Conservation (phyloP, 1,140 invertebrate genomes). For the Propsilocerus akamusi region DNA sequence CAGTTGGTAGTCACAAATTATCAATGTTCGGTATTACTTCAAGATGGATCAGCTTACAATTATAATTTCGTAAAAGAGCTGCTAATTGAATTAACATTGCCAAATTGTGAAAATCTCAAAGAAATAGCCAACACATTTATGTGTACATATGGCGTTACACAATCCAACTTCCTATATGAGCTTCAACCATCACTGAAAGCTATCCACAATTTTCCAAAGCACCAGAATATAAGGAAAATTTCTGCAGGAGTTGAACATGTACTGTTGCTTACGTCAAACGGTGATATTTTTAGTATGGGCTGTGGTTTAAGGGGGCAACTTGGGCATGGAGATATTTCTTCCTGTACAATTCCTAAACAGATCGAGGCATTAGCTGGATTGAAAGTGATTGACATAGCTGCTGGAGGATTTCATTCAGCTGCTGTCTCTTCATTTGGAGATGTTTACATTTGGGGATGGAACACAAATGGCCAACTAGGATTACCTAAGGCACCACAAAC, state of each 20-base stretch:
- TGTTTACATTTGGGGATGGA: conserved; percentile 84
- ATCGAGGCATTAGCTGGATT: conserved; percentile 57
- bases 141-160: background rate
- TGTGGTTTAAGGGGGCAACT: conserved; percentile 68
- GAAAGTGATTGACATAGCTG: conserved; percentile 40
- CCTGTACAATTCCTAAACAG: conserved; percentile 35
- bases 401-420: conserved; percentile 71
- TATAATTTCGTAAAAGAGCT: too few relatives aligned
- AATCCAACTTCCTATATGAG: background rate
- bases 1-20: too few relatives aligned
- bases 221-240: conserved; percentile 37
- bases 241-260: conserved; percentile 63
- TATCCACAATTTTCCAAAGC: conserved; percentile 30
- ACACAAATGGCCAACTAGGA: conserved; percentile 69
- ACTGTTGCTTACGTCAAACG: conserved; percentile 46
- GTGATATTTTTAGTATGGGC: conserved; percentile 62
- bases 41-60: too few relatives aligned
- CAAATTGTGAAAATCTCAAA: background rate
- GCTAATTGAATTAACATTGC: too few relatives aligned
- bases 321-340: conserved; percentile 49
- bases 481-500: too few relatives aligned
- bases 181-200: background rate
- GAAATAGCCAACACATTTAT: background rate
- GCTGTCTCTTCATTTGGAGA: conserved; percentile 57
- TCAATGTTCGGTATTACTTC: too few relatives aligned